These are phyloP conservation scores for Parnassius glacialis DNA, from an alignment of 2,888 invertebrate genomes.

Conservation along the genomic window DNA sequence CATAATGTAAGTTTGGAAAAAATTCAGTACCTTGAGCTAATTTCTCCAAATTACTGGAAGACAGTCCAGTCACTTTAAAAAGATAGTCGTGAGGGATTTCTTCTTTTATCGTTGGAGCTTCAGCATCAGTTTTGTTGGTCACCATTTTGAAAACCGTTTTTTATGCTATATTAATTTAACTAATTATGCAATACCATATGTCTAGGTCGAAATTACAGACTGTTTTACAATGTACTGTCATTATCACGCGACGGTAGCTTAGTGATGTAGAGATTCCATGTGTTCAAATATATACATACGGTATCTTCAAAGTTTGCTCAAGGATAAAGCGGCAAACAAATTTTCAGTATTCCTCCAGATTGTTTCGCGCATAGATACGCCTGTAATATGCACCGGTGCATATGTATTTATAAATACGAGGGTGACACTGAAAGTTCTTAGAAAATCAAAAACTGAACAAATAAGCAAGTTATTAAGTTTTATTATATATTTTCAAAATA, in stretches of 20 bases:
- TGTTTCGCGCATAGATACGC: conserved; percentile 41
- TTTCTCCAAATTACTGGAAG: conserved; percentile 65
- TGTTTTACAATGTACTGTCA: conserved; percentile 23
- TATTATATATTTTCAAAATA: no score
- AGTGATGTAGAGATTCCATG: conserved; percentile 30
- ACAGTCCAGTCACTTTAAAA: conserved; percentile 67
- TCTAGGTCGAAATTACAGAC: conserved; percentile 8
- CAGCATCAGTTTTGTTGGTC: conserved; percentile 46
- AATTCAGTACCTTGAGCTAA: conserved; percentile 57
- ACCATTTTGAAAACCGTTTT: conserved; percentile 42
- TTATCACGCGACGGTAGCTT: conserved; percentile 26
- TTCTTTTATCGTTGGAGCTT: conserved; percentile 44
- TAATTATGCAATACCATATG: conserved; percentile 27
- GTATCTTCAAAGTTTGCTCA: conserved; percentile 49
- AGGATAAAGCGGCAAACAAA: conserved; percentile 48
- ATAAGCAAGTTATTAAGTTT: no score
- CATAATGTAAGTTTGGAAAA: no score
- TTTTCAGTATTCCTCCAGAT: conserved; percentile 45
- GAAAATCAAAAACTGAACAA: no score
- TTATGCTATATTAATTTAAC: background rate
- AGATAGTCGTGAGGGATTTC: conserved; percentile 69
- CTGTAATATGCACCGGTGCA: conserved; percentile 28
- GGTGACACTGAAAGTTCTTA: no score
- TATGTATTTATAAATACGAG: conserved; percentile 27
- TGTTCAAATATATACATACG: conserved; percentile 36